phyloP scores from a whole-genome alignment of 1,140 invertebrate genomes.

The Microplitis demolitor region DNA sequence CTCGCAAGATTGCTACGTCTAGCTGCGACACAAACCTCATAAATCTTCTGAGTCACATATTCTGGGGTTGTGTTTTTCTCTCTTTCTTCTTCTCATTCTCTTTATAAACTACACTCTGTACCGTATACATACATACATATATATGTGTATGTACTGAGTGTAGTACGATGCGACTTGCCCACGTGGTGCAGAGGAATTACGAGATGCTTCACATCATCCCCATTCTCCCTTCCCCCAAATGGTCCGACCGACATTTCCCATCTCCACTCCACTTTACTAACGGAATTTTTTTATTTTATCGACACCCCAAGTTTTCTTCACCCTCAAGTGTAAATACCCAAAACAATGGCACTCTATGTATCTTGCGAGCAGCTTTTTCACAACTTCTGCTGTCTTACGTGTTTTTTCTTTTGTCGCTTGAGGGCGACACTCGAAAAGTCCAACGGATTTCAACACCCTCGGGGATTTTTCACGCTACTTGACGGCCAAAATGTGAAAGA shows the following conservation, averaged over 20 bases:
- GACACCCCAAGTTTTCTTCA: too few species aligned
- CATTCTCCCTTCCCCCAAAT: not conserved
- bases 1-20: conserved; percentile 36
- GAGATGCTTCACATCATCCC: conserved; percentile 10
- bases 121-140: not conserved
- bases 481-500: too few species aligned
- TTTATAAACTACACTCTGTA: not conserved
- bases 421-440: conserved; percentile 26
- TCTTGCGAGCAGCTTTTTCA: not conserved
- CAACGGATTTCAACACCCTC: not conserved
- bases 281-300: not conserved
- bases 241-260: not conserved
- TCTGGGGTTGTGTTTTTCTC: conserved; percentile 30
- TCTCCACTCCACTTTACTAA: not conserved
- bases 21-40: conserved; percentile 39
- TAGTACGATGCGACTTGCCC: conserved; percentile 38
- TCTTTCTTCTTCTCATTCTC: not conserved
- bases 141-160: too few species aligned
- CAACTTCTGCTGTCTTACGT: not conserved
- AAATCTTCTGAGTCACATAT: conserved; percentile 56
- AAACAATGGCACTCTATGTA: not conserved
- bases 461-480: too few species aligned
- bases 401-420: conserved; percentile 6
- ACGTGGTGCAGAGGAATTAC: conserved; percentile 55
- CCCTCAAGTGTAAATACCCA: too few species aligned